These are phyloP conservation scores for Arizona elegans DNA, from an alignment of 2,113 vertebrate genomes.

Conservation along the genomic window DNA sequence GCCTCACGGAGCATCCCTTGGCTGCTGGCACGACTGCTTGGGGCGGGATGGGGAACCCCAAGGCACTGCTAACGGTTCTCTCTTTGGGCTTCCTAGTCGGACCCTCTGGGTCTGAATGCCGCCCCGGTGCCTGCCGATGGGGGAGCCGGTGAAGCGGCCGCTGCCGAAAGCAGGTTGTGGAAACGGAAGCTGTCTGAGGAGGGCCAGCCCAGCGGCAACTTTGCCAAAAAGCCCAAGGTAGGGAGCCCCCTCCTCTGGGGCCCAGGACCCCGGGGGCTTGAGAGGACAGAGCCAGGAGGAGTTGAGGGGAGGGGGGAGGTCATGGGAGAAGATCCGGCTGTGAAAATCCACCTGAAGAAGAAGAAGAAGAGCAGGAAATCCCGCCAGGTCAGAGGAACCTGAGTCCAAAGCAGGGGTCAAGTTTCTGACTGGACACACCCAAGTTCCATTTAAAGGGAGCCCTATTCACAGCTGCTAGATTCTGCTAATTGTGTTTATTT, in stretches of 20 bases:
- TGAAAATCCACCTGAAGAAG: neutral
- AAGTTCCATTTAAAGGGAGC: neutral
- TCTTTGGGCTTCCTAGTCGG: slow-evolving; percentile 76
- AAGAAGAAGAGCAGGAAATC: neutral
- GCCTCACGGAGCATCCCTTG: neutral
- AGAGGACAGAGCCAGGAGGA: neutral
- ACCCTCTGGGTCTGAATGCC: slow-evolving; percentile 92
- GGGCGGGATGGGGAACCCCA: neutral
- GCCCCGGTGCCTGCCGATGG: slow-evolving; percentile 84
- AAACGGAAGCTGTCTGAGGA: slow-evolving; percentile 90
- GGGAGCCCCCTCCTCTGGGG: neutral
- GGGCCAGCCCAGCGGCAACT: slow-evolving; percentile 76
- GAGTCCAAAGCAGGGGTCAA: neutral
- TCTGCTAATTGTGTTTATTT: neutral
- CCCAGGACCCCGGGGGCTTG: neutral
- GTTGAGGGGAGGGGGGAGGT: neutral
- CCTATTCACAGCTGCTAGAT: neutral
- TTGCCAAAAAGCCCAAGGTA: slow-evolving; percentile 85
- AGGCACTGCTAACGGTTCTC: neutral
- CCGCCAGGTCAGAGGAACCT: neutral
- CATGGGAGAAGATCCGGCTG: neutral
- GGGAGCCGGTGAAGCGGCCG: slow-evolving; percentile 40
- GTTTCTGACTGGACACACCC: neutral
- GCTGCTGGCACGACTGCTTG: neutral
- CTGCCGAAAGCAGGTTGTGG: slow-evolving; percentile 81